Conservation (phyloP, 64 coral and sea anemone genomes). For the Trachythela sp. region DNA sequence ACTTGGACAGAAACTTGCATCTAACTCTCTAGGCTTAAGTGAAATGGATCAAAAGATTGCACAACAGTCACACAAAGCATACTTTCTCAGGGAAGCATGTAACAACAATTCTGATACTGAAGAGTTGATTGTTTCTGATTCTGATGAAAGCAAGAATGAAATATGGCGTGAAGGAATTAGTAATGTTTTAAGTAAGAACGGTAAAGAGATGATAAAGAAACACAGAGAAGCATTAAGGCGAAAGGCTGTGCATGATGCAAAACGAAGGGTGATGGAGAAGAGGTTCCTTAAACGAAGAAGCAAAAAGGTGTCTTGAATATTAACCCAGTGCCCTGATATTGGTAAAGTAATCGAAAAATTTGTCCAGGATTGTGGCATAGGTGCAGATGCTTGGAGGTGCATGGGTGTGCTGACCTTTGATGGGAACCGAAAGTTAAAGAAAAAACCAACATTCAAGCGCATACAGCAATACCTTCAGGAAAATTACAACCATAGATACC, state of each 20-base stretch:
- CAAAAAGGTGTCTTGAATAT: neutral
- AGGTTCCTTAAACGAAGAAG: conserved; percentile 4
- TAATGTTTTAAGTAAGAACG: neutral
- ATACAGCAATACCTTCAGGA: conserved; percentile 35
- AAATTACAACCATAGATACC: no score
- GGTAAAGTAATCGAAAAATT: conserved; percentile 35
- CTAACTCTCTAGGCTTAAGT: neutral
- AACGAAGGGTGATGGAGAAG: neutral
- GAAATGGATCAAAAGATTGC: neutral
- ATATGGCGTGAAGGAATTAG: neutral
- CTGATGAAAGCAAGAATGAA: neutral
- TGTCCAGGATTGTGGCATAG: conserved; percentile 18
- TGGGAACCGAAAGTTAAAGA: conserved; percentile 36
- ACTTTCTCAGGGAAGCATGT: neutral
- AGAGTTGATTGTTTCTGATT: conserved; percentile 5
- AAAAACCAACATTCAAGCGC: conserved; percentile 11
- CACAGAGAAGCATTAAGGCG: neutral
- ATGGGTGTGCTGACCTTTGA: conserved; percentile 40
- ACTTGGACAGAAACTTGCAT: neutral
- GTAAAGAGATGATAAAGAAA: conserved; percentile 5
- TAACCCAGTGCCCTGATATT: neutral
- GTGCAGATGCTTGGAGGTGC: conserved; percentile 26
- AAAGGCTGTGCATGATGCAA: neutral
- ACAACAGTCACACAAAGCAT: neutral
- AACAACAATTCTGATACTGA: neutral